Base-by-base conservation (phyloP, 30 jellyfish, hydroid and myxozoan species). In the Turritopsis rubra region DNA sequence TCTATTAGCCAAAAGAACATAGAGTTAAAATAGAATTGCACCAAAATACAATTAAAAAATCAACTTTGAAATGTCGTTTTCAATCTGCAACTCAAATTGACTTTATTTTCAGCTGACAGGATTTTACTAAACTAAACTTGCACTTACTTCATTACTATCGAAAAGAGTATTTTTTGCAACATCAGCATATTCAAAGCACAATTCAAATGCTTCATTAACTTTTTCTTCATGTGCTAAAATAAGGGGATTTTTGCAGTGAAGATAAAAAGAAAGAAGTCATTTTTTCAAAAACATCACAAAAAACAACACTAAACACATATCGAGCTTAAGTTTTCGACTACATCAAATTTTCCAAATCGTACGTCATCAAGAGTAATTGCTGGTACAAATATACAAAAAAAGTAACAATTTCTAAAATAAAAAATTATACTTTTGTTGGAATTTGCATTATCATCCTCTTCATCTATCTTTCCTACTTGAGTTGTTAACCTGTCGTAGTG, bases 141-240 rank as follows among this genome's bases (percentile, higher is more conserved):
- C 8, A n/a, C 77, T 68, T 1, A 68, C 77, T 27, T 68, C 77
- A 27, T 27, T 68, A 27, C 77, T n/a, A 27, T 68, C 22, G 16
- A 9, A 27, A n/a, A 27, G 30, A 27, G 31, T 68, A 68, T 9
- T 68, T 27, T 68, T 68, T 68, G 77, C 77, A 68, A 68, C 77
- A 68, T 68, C 77, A 19, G 77, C 77, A 68, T 68, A 68, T 68
- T 68, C 77, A 68, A 68, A 68, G 21, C 77, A 68, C 77, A n/a
- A 27, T 68, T 68, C 77, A 27, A 68, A 68, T 9, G 31, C 30
- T 68, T 68, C 77, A 68, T 68, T 68, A 68, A 68, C 30, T 68
- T n/a, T 27, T 68, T 68, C 30, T 8, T 68, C 77, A n/a, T 8
- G 28, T 1, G 77, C 77, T 68, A 68, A 68, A 68, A 68, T 3